Evolutionary conservation across 2,797 vertebrate species (phyloP), one percentile per base, ranked within the genome.

Genomic region (Pseudochromis fuscus): DNA sequence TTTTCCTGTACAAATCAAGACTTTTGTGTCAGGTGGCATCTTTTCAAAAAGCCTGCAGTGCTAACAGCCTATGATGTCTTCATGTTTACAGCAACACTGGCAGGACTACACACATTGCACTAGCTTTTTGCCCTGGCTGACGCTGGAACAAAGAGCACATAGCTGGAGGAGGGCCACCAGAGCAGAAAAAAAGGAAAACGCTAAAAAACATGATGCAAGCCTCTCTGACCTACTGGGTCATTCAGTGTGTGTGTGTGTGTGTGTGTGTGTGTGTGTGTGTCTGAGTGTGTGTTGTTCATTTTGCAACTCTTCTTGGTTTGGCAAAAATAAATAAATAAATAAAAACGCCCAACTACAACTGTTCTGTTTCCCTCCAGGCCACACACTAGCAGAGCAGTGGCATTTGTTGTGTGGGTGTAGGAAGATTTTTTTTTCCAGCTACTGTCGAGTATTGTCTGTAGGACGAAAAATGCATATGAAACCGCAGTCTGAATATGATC

Each of bases 341-440:
- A 38, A 11, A 70, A 75, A 66, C 0, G 15, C 49, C 69, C 25
- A 35, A 71, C 37, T 61, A 68, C 60, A 76, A 76, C 52, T 53
- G 80, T 49, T 79, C 8, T 59, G 53, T 70, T 79, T 80, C 62
- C 79, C 79, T 82, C 46, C 58, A 38, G 84, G 70, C 68, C 44
- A 71, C 69, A 59, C 70, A 71, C 52, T 61, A 49, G 75, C 78
- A 64, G 27, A 75, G 59, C 77, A 50, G 35, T 48, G 64, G 67
- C 82, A 85, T 84, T 85, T 84, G 74, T 53, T 85, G 64, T 77
- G 86, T 85, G 81, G 76, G 82, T 72, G 86, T 56, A 59, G 64
- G 44, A 62, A 55, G 44, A 42, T 48, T 66, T 77, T 56, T 46
- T 55, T 42, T 31, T 18, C 42, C 24, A 59, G 73, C 69, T 62